phyloP scores from a whole-genome alignment of 2,888 invertebrate species.

The Apamea anceps region DNA sequence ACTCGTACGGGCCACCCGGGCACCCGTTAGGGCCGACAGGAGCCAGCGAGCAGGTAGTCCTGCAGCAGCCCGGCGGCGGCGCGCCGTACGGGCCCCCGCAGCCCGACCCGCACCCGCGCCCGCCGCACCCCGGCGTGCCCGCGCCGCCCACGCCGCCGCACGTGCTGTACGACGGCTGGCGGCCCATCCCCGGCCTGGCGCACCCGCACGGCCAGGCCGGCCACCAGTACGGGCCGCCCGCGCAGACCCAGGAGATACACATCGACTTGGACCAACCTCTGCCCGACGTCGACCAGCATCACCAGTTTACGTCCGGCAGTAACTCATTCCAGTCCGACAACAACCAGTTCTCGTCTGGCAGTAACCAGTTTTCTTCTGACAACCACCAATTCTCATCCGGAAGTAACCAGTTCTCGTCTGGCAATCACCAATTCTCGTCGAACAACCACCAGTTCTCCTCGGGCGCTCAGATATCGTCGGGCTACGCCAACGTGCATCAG shows the following conservation, averaged over 20 bases:
- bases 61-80: constrained; percentile 66
- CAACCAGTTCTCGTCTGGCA: constrained; percentile 36
- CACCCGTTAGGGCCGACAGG: constrained; percentile 81
- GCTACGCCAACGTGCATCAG: constrained; percentile 86
- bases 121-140: constrained; percentile 92
- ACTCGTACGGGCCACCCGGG: constrained; percentile 88
- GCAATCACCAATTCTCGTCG: constrained; percentile 34
- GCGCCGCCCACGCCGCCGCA: constrained; percentile 94
- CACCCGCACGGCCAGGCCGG: constrained; percentile 77
- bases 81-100: constrained; percentile 91
- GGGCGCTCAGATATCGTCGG: constrained; percentile 80
- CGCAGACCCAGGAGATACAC: constrained; percentile 75
- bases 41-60: constrained; percentile 82
- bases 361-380: constrained; percentile 49
- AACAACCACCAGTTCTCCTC: constrained; percentile 37
- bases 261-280: constrained; percentile 75
- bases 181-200: constrained; percentile 93
- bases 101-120: constrained; percentile 90
- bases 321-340: constrained; percentile 36
- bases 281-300: constrained; percentile 67
- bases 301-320: constrained; percentile 58
- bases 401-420: constrained; percentile 11
- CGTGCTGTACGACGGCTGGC: constrained; percentile 96
- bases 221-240: constrained; percentile 82
- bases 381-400: constrained; percentile 14